A percentile compares a stretch with the other conserved stretches of the same genome.
Evolutionary conservation across 2,797 vertebrate species (phyloP).

Genomic region (Dryobates pubescens): DNA sequence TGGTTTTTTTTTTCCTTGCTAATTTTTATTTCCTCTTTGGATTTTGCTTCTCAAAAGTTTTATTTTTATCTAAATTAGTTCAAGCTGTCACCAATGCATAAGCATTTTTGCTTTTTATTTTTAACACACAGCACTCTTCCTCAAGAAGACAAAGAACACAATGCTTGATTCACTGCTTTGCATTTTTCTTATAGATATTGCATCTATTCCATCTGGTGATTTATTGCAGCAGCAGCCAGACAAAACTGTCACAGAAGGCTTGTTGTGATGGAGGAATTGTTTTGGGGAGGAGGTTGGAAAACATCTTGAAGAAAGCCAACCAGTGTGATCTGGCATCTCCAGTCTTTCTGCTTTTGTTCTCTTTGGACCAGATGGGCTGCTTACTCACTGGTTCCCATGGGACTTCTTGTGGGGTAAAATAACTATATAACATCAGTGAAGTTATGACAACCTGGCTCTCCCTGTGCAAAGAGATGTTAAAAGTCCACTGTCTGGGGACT

Average conservation of each 20-base stretch:
- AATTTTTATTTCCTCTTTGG: slow-evolving; percentile 14
- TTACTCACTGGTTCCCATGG: background rate
- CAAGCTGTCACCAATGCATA: background rate
- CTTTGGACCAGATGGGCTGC: background rate
- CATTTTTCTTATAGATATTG: background rate
- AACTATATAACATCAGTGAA: background rate
- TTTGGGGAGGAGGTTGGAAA: background rate
- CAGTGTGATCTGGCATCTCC: background rate
- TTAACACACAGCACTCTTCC: background rate
- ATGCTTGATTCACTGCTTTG: background rate
- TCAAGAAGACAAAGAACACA: background rate
- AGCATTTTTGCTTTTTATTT: background rate
- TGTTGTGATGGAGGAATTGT: background rate
- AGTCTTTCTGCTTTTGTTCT: slow-evolving; percentile 13
- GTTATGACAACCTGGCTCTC: background rate
- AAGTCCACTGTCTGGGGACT: background rate
- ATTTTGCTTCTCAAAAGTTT: slow-evolving; percentile 26
- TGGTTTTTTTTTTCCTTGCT: background rate
- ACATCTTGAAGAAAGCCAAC: background rate
- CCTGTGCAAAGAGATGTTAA: background rate
- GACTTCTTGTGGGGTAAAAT: slow-evolving; percentile 49
- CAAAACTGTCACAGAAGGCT: background rate
- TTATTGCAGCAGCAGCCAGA: background rate
- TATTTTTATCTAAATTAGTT: slow-evolving; percentile 43
- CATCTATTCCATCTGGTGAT: background rate